Base-by-base conservation (phyloP, 2,113 vertebrate species). In the Chaetodon auriga region DNA sequence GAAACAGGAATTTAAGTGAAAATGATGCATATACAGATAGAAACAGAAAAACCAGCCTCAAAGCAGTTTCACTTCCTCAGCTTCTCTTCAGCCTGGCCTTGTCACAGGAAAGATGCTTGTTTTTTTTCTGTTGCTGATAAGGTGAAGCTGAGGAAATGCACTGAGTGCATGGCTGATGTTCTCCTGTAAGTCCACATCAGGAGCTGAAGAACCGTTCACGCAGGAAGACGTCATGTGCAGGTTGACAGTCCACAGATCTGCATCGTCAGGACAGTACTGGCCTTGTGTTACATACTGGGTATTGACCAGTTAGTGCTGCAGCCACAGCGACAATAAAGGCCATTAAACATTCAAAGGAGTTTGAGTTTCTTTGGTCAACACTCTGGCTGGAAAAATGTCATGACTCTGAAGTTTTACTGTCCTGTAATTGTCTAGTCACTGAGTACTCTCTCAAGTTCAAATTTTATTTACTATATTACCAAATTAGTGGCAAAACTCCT, bases 11-110 rank as follows among this genome's bases (percentile, higher is more conserved):
- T 48, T n/a, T 5, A 21, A 35, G 36, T 30, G 36, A 54, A 23
- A 14, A 60, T 4, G 5, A n/a, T 68, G 13, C n/a, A 2, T 5
- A 19, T 38, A 5, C 7, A 41, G 45, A 38, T 53, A 3, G 21
- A 48, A 57, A 45, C 0, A 72, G 57, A 43, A 53, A n/a, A 53
- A 62, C 19, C 25, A 13, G 8, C 5, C 2, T 73, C n/a, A 45
- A 64, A 68, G 54, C 68, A 41, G 72, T 80, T 85, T 65, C 38
- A 73, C 72, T 84, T 88, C 86, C 76, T 36, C 41, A 70, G 13
- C 61, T 19, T 57, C 21, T 57, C 23, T 53, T 62, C 60, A 23
- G 23, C 21, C 35, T 53, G 66, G 7, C 45, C 35, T 62, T 5
- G 7, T 21, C 15, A 77, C 46, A 57, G 63, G 53, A 68, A 83